phyloP scores from a whole-genome alignment of 2,113 vertebrate species.

The Psephotus haematonotus region DNA sequence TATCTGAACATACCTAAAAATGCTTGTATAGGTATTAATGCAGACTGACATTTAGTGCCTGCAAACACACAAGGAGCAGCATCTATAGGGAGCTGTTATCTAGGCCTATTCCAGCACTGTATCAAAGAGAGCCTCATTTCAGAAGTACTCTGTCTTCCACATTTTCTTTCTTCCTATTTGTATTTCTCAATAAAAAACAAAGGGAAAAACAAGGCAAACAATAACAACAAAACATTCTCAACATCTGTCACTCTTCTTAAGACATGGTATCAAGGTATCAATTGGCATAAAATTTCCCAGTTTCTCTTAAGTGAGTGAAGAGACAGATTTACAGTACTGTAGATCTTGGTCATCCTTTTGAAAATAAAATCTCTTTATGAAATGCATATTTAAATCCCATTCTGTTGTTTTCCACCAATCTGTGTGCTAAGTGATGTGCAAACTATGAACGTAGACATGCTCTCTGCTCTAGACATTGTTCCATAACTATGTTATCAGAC shows the following conservation, averaged over 20 bases:
- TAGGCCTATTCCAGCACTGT: neutral
- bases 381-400: neutral
- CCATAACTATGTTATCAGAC: neutral
- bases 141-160: neutral
- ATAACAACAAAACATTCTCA: neutral
- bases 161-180: neutral
- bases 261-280: neutral
- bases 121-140: neutral
- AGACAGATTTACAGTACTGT: neutral
- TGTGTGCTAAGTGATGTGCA: neutral
- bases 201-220: fast-evolving
- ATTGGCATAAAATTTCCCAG: neutral
- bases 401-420: neutral
- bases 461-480: neutral
- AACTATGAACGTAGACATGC: neutral
- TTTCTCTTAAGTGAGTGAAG: neutral
- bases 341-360: neutral
- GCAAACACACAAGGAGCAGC: neutral
- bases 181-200: neutral
- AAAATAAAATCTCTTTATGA: neutral
- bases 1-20: neutral
- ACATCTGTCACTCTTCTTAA: neutral
- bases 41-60: neutral
- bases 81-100: neutral
- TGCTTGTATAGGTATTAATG: neutral